These are phyloP conservation scores for Ormyrus labotus DNA, from an alignment of 2,888 invertebrate species.

Conservation along the genomic window DNA sequence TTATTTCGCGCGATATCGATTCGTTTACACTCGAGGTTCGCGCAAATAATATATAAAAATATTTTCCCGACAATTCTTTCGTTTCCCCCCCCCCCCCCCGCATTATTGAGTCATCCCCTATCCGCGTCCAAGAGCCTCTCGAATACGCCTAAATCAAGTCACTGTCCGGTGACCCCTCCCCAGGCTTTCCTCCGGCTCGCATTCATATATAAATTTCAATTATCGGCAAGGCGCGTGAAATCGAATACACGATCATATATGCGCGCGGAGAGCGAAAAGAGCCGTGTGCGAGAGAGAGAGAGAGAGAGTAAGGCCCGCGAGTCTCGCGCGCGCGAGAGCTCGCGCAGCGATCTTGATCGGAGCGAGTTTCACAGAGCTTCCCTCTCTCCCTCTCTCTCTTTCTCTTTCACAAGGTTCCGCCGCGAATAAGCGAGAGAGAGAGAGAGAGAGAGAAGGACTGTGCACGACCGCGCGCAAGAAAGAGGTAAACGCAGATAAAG, in stretches of 20 bases:
- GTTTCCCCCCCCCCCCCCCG: not conserved
- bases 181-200: not conserved
- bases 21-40: too few species aligned
- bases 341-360: slow-evolving; percentile 51
- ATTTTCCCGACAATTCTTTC: not conserved
- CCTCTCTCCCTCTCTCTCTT: slow-evolving; percentile 18
- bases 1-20: too few species aligned
- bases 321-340: slow-evolving; percentile 25
- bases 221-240: slow-evolving; percentile 54
- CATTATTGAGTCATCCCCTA: slow-evolving; percentile 40
- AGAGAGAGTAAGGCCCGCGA: slow-evolving; percentile 38
- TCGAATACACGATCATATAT: slow-evolving; percentile 57
- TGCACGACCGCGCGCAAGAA: slow-evolving; percentile 21
- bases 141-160: slow-evolving; percentile 48
- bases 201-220: slow-evolving; percentile 58
- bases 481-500: slow-evolving; percentile 48
- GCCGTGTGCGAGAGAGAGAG: not conserved
- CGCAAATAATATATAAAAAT: too few species aligned
- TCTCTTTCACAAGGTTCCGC: slow-evolving; percentile 31
- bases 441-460: not conserved
- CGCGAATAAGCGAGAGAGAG: not conserved
- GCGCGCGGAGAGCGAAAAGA: slow-evolving; percentile 12
- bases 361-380: slow-evolving; percentile 49
- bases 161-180: slow-evolving; percentile 13
- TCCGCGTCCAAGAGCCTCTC: not conserved